These are phyloP conservation scores for Serilophus lunatus DNA, from an alignment of 2,113 vertebrate species.

Conservation along the genomic window DNA sequence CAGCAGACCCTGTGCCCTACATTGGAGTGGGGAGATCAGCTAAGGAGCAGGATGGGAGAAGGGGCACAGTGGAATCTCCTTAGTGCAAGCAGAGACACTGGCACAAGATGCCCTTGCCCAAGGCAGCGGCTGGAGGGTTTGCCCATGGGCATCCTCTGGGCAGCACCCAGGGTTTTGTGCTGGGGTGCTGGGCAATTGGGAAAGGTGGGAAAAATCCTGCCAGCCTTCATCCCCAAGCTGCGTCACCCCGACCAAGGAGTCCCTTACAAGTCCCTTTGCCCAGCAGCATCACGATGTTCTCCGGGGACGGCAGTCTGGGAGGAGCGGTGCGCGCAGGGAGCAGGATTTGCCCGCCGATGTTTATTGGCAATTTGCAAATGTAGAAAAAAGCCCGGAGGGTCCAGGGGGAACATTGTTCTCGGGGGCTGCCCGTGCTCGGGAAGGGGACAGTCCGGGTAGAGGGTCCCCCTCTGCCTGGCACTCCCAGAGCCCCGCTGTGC, in stretches of 20 bases:
- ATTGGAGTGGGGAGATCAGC: accelerated
- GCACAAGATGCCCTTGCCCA: background rate
- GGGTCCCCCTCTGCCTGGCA: background rate
- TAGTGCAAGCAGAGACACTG: background rate
- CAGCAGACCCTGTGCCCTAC: accelerated
- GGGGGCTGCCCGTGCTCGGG: background rate
- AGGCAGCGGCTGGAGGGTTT: background rate
- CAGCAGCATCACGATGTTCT: background rate
- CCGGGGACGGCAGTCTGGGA: background rate
- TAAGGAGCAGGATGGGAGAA: background rate
- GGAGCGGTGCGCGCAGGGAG: background rate
- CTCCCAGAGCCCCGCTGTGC: background rate
- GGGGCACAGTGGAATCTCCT: accelerated
- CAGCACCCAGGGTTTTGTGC: background rate
- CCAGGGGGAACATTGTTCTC: background rate
- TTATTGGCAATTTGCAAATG: constrained; percentile 70
- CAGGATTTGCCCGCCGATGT: constrained; percentile 68
- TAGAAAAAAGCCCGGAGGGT: background rate
- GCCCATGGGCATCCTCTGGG: background rate
- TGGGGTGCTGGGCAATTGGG: background rate
- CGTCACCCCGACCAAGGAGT: accelerated
- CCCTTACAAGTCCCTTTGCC: background rate
- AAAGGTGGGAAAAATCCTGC: background rate
- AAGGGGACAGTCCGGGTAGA: background rate
- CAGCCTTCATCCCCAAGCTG: background rate